A percentile compares a stretch with the other conserved stretches of the same genome.
phyloP scores from a whole-genome alignment of 2,113 vertebrate species.

The Cephalophus harveyi region DNA sequence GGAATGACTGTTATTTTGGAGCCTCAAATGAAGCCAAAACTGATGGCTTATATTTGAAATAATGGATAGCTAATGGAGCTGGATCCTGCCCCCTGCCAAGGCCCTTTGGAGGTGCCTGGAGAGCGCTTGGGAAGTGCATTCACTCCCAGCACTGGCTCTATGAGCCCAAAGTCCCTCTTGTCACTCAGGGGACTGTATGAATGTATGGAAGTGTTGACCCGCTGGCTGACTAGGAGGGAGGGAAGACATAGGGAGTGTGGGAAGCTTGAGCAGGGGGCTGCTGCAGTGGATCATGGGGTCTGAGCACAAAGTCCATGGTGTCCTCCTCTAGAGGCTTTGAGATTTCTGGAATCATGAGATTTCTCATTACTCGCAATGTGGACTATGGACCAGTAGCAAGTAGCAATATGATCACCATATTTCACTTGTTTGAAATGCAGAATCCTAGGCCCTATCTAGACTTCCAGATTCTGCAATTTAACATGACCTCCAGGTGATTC shows the following conservation, averaged over 20 bases:
- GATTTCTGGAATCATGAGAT: not conserved
- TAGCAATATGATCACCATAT: not conserved
- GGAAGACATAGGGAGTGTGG: not conserved
- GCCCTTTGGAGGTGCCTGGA: not conserved
- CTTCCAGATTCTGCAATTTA: not conserved
- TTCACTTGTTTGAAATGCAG: not conserved
- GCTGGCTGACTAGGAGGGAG: not conserved
- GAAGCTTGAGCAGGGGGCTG: not conserved
- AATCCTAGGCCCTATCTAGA: not conserved
- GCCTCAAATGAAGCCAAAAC: not conserved
- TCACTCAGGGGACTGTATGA: not conserved
- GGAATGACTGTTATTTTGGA: not conserved
- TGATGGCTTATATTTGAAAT: constrained; percentile 36
- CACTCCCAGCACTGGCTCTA: not conserved
- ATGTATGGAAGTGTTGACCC: not conserved
- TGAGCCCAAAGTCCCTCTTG: not conserved
- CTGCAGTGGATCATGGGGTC: not conserved
- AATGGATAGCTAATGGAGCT: constrained; percentile 53
- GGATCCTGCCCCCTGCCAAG: not conserved
- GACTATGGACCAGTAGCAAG: not conserved
- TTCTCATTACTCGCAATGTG: not conserved
- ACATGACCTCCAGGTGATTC: not conserved
- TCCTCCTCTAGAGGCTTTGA: not conserved
- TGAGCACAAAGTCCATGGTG: not conserved
- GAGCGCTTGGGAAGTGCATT: not conserved